Conservation (phyloP, 1,140 invertebrate genomes). For the Calephelis nemesis region DNA sequence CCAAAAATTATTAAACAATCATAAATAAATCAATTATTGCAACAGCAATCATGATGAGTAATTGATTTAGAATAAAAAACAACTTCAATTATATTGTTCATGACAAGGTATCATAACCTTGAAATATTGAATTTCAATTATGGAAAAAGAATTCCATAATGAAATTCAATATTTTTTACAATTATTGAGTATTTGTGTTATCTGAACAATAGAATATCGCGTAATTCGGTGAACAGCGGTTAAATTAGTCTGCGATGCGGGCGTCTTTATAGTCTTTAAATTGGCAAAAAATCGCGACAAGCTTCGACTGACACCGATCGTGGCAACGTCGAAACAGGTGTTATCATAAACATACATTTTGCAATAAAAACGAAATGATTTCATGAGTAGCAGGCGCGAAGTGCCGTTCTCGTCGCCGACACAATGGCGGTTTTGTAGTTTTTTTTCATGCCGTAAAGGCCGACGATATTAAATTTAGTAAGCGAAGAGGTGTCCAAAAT, state of each 20-base stretch:
- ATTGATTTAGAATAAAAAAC: too few relatives aligned
- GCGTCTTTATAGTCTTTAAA: constrained; percentile 77
- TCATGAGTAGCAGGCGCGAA: constrained; percentile 78
- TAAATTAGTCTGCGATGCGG: constrained; percentile 75
- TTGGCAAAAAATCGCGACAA: constrained; percentile 77
- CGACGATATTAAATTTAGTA: constrained; percentile 78
- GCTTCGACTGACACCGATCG: constrained; percentile 73
- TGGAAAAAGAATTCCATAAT: not conserved
- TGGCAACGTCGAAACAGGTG: constrained; percentile 77
- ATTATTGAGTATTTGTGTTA: constrained; percentile 25
- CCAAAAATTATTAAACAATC: too few relatives aligned
- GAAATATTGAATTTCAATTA: not conserved
- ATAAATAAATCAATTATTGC: too few relatives aligned
- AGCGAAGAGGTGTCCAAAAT: constrained; percentile 78
- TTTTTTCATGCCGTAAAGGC: constrained; percentile 72
- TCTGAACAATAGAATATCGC: constrained; percentile 58
- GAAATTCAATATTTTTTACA: constrained; percentile 25
- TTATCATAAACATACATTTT: constrained; percentile 80
- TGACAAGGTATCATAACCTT: not conserved
- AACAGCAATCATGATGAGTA: too few relatives aligned
- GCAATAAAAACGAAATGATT: constrained; percentile 78
- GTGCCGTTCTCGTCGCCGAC: constrained; percentile 72
- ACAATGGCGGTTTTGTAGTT: constrained; percentile 76
- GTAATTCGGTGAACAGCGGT: constrained; percentile 73
- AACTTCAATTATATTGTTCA: not conserved